Evolutionary conservation across 1,140 invertebrate species (phyloP).

Genomic region (Drosophila arawakana): DNA sequence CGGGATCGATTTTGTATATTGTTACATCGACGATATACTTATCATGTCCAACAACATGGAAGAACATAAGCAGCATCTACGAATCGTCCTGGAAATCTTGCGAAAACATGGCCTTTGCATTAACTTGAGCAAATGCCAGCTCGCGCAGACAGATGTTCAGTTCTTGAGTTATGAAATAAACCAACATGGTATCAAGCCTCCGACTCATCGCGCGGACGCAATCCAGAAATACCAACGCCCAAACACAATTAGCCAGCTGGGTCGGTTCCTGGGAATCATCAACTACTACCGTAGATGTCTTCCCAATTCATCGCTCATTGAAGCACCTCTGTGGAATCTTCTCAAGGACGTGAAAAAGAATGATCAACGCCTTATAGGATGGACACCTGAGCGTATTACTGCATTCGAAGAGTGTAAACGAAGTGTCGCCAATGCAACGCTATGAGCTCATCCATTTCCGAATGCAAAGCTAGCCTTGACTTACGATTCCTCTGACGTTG

Average conservation of each 20-base stretch:
- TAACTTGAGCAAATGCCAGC: conserved; percentile 48
- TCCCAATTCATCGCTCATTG: background rate
- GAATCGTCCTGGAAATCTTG: conserved; percentile 39
- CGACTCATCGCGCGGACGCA: background rate
- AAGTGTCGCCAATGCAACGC: background rate
- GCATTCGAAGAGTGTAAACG: background rate
- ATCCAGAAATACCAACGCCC: background rate
- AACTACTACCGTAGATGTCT: conserved; percentile 1
- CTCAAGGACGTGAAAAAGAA: background rate
- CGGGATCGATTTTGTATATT: conserved; percentile 61
- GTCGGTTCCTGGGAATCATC: background rate
- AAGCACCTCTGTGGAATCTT: background rate
- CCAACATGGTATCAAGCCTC: background rate
- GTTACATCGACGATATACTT: conserved; percentile 61
- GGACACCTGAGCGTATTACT: background rate
- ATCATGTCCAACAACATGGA: conserved; percentile 64
- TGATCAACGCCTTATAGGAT: background rate
- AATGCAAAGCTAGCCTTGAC: background rate
- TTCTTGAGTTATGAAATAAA: conserved; percentile 41
- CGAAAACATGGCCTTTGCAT: conserved; percentile 40
- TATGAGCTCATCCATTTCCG: background rate
- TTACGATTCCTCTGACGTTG: background rate
- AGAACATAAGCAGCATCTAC: conserved; percentile 69
- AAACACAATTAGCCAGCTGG: too few relatives aligned
- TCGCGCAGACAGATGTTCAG: conserved; percentile 18